A percentile compares a stretch with the other conserved stretches of the same genome.
Conservation (phyloP, 2,113 vertebrate genomes). For the Pelvicachromis taeniatus region DNA sequence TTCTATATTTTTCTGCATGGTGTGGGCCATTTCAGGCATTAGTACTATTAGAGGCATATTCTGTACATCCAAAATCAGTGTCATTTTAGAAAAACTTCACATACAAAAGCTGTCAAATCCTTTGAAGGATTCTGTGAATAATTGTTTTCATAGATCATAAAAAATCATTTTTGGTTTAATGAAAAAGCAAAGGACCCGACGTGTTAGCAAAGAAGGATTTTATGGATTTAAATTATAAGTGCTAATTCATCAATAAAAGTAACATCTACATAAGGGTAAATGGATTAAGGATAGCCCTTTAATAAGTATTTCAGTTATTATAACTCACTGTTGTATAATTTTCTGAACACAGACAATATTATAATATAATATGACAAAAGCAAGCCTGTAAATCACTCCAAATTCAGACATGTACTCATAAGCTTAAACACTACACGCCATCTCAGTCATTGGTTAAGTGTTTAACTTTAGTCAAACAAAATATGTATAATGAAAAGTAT, state of each 20-base stretch:
- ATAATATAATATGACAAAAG: neutral
- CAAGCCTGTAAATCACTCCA: neutral
- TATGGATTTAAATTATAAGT: neutral
- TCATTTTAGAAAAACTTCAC: neutral
- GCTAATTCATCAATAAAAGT: neutral
- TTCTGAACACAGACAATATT: neutral
- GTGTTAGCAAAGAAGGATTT: neutral
- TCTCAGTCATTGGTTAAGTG: neutral
- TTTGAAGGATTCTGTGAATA: neutral
- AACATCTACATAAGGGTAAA: neutral
- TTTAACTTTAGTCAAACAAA: neutral
- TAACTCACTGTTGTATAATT: neutral
- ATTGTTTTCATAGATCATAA: neutral
- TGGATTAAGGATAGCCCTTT: neutral
- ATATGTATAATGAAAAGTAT: neutral
- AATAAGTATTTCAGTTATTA: neutral
- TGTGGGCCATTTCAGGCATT: neutral
- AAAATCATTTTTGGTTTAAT: neutral
- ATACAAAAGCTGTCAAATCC: neutral
- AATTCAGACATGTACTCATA: neutral
- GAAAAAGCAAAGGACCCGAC: neutral
- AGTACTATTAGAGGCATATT: neutral
- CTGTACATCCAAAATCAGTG: neutral
- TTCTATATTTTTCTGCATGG: neutral
- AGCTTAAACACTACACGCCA: neutral